phyloP scores from a whole-genome alignment of 2,888 invertebrate genomes.

The Torymus auratus region DNA sequence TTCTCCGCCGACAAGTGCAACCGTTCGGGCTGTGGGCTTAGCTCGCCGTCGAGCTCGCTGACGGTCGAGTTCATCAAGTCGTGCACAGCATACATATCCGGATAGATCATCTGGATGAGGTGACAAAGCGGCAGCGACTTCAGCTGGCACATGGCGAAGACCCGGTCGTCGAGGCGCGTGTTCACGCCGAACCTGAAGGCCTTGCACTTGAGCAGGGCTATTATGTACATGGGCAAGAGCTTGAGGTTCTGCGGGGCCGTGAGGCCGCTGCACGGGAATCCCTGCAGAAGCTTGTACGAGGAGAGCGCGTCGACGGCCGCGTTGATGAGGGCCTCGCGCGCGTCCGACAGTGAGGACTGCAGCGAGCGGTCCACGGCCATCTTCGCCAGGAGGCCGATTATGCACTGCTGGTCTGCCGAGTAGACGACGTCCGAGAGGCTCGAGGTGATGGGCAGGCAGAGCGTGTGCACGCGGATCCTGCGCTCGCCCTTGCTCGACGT shows the following conservation, averaged over 20 bases:
- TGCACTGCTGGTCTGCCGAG: slow-evolving; percentile 95
- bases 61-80: slow-evolving; percentile 80
- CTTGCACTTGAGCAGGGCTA: slow-evolving; percentile 92
- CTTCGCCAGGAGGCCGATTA: slow-evolving; percentile 93
- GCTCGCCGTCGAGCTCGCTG: slow-evolving; percentile 75
- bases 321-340: slow-evolving; percentile 97
- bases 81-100: slow-evolving; percentile 94
- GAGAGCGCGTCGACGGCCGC: slow-evolving; percentile 93
- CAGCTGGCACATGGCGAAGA: slow-evolving; percentile 95
- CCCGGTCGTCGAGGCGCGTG: slow-evolving; percentile 94
- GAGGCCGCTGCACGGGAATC: slow-evolving; percentile 80
- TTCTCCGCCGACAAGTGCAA: slow-evolving; percentile 91
- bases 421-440: slow-evolving; percentile 91
- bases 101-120: slow-evolving; percentile 92
- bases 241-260: slow-evolving; percentile 87
- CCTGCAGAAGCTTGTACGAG: slow-evolving; percentile 82
- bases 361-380: slow-evolving; percentile 98
- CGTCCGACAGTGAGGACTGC: slow-evolving; percentile 91
- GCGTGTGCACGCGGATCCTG: slow-evolving; percentile 97
- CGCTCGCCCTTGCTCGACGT: slow-evolving; percentile 97
- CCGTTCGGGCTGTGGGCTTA: slow-evolving; percentile 84
- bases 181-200: slow-evolving; percentile 93
- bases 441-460: slow-evolving; percentile 93
- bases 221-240: slow-evolving; percentile 91
- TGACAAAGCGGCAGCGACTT: slow-evolving; percentile 90